A percentile compares a stretch with the other conserved stretches of the same genome.
Evolutionary conservation across 2,797 vertebrate species (phyloP).

Genomic region (Champsocephalus esox): DNA sequence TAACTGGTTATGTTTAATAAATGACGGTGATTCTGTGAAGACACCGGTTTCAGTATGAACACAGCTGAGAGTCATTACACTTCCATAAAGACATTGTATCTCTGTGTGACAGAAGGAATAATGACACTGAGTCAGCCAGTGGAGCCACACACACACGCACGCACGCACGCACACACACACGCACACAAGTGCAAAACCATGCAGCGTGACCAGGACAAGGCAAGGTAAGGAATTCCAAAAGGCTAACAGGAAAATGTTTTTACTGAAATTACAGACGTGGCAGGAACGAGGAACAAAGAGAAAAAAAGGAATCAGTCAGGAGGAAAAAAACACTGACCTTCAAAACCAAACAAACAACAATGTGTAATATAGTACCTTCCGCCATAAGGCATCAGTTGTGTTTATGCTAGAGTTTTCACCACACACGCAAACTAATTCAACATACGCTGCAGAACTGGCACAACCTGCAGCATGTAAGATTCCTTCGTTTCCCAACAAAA

Average conservation of each 20-base stretch:
- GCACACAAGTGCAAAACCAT: constrained; percentile 5
- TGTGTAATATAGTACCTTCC: constrained; percentile 19
- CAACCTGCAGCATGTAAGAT: background rate
- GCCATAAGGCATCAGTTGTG: constrained; percentile 25
- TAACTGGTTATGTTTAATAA: constrained; percentile 20
- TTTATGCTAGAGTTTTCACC: constrained; percentile 30
- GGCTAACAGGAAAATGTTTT: constrained; percentile 43
- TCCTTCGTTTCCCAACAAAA: background rate
- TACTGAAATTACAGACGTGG: constrained; percentile 29
- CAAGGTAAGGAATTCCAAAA: constrained; percentile 43
- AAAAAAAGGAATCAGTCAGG: constrained; percentile 5
- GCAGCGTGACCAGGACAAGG: constrained; percentile 28
- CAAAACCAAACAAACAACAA: constrained; percentile 22
- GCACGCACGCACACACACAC: constrained; percentile 12
- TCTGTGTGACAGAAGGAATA: constrained; percentile 41
- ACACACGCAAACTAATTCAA: background rate
- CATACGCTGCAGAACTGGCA: constrained; percentile 26
- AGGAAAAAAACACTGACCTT: constrained; percentile 53
- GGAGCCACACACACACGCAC: background rate
- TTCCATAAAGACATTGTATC: constrained; percentile 25
- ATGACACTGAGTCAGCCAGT: constrained; percentile 9
- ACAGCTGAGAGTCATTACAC: constrained; percentile 46
- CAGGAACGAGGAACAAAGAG: constrained; percentile 23
- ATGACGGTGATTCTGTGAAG: constrained; percentile 1
- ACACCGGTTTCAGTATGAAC: constrained; percentile 25